Evolutionary conservation across 2,797 vertebrate genomes (phyloP).

Genomic region (Eulemur albifrons): DNA sequence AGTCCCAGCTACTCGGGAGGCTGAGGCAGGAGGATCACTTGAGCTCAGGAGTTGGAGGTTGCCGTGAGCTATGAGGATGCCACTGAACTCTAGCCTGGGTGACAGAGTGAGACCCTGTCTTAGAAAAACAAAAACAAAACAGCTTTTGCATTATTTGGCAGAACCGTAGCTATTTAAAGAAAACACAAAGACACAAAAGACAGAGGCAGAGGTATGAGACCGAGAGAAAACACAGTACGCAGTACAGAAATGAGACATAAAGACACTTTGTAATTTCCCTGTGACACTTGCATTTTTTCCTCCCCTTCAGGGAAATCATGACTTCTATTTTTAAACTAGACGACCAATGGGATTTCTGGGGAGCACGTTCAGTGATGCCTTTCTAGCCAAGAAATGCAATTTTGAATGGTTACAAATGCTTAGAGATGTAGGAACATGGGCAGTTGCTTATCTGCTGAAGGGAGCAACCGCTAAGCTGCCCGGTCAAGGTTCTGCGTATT

Average conservation of each 20-base stretch:
- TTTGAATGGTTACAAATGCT: neutral
- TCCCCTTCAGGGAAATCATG: neutral
- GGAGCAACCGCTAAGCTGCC: fast-evolving
- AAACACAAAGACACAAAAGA: neutral
- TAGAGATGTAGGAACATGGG: neutral
- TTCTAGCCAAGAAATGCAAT: neutral
- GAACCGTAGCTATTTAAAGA: neutral
- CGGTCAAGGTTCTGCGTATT: neutral
- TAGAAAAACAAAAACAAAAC: too few species aligned
- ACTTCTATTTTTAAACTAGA: neutral
- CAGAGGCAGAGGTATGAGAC: neutral
- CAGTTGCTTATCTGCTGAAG: neutral
- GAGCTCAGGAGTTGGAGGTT: too few species aligned
- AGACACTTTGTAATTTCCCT: fast-evolving
- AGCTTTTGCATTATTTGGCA: neutral
- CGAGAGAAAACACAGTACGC: fast-evolving
- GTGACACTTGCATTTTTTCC: fast-evolving
- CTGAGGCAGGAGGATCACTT: too few species aligned
- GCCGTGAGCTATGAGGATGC: too few species aligned
- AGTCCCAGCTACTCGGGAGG: too few species aligned
- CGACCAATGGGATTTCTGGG: neutral
- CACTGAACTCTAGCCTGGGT: too few species aligned
- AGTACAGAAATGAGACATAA: fast-evolving
- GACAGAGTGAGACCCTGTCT: too few species aligned
- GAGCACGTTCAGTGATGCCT: neutral